Base-by-base conservation (phyloP, 92 coral and sea anemone genomes). In the Porites lobata region DNA sequence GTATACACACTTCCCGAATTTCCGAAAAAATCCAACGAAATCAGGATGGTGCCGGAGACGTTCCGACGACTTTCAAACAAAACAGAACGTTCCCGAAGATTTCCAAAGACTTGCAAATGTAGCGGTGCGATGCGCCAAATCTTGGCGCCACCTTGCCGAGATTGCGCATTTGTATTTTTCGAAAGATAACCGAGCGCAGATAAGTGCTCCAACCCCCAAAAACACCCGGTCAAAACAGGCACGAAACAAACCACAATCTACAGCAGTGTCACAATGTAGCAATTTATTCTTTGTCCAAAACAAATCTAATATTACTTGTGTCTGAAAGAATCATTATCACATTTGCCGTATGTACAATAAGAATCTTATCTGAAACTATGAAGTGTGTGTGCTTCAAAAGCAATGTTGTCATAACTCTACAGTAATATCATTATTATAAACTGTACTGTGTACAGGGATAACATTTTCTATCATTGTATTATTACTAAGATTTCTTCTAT, bases 321-420 rank as follows among this genome's bases (percentile, higher is more conserved):
- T 84, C 47, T 24, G 87, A 84, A 84, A 84, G 87, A 84, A 84
- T 84, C 87, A 72, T 83, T 58, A 84, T 56, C 87, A 58, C 62
- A 81, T 75, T 74, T 66, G 73, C 80, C 50, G 47, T 84, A 84
- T 84, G 54, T 84, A 84, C 87, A 84, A 74, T 84, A 84, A 74
- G 81, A 84, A 84, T 64, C 72, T 83, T 83, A 83, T 84, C 50
- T 32, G 80, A 84, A 84, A 84, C 87, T 84, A 84, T 63, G 73
- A 84, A 61, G 80, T 76, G 87, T 72, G 65, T 81, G 87, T 84
- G 87, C 87, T 74, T 84, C 80, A 84, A 74, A 84, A 84, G 87
- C 87, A 62, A 62, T 74, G 72, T 64, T 73, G 81, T 72, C 81
- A 72, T 63, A 84, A 64, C 72, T 73, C 73, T 84, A 82, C 86